phyloP scores from a whole-genome alignment of 92 coral and sea anemone species.

The Umimayanthus kanabou region DNA sequence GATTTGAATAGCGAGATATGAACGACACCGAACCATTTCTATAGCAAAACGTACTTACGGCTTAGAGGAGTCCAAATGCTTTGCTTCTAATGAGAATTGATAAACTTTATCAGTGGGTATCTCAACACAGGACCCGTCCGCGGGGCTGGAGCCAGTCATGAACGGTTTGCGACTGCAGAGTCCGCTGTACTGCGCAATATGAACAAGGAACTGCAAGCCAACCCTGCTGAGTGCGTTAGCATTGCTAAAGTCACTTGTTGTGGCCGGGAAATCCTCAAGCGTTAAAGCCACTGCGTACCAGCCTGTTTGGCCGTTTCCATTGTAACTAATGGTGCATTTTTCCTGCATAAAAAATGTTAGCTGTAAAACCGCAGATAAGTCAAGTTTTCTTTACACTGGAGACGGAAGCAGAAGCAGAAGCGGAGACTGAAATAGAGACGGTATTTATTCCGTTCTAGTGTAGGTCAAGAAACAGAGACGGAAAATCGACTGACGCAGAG shows the following conservation, averaged over 20 bases:
- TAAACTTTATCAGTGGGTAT: slow-evolving; percentile 22
- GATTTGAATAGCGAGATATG: not conserved
- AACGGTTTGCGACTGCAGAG: slow-evolving; percentile 43
- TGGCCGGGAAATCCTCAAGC: slow-evolving; percentile 17
- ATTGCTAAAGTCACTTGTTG: not conserved
- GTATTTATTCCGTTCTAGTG: no score
- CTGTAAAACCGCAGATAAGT: no score
- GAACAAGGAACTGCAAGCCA: slow-evolving; percentile 58
- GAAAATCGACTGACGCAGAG: no score
- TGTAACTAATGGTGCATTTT: slow-evolving; percentile 26
- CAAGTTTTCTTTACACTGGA: no score
- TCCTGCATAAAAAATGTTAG: not conserved
- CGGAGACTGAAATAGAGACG: no score
- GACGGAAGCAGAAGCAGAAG: no score
- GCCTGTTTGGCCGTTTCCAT: slow-evolving; percentile 11
- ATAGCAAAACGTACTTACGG: slow-evolving; percentile 11
- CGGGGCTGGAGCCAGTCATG: slow-evolving; percentile 42
- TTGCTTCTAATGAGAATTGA: slow-evolving; percentile 38
- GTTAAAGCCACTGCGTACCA: slow-evolving; percentile 32
- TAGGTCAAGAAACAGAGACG: no score
- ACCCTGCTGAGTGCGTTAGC: slow-evolving; percentile 6
- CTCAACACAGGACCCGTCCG: slow-evolving; percentile 43
- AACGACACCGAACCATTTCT: no score
- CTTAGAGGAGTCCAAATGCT: slow-evolving; percentile 54
- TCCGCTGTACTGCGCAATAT: slow-evolving; percentile 40